Conservation (phyloP, 2,797 vertebrate genomes). For the Helarctos malayanus region DNA sequence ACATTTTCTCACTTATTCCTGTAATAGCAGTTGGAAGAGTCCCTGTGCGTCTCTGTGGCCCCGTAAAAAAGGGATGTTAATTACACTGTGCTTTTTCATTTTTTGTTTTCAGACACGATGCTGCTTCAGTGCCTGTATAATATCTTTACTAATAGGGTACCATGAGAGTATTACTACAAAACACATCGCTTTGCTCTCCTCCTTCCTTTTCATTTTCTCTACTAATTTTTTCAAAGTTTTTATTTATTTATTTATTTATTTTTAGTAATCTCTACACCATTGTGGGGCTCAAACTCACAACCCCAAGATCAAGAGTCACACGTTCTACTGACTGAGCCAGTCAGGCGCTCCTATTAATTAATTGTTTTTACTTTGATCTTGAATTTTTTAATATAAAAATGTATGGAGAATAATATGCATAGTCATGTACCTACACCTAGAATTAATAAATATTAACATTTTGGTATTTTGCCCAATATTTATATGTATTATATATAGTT, state of each 20-base stretch:
- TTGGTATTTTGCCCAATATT: conserved; percentile 35
- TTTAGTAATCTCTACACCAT: not conserved
- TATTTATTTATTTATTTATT: not conserved
- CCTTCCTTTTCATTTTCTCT: conserved; percentile 6
- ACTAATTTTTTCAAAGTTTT: not conserved
- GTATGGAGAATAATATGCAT: not conserved
- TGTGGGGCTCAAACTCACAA: not conserved
- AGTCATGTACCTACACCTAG: not conserved
- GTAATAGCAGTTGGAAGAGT: not conserved
- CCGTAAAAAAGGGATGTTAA: not conserved
- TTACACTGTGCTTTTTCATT: not conserved
- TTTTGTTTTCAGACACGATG: not conserved
- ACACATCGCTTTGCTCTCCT: not conserved
- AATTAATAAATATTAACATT: conserved; percentile 34
- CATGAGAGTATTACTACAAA: not conserved
- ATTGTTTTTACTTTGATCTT: conserved; percentile 28
- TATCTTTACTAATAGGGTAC: not conserved
- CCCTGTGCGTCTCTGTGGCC: not conserved
- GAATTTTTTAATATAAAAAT: conserved; percentile 52
- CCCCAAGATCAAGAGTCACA: not conserved
- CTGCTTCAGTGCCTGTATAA: not conserved
- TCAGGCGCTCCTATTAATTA: not conserved
- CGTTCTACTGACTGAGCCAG: not conserved
- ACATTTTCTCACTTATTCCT: not conserved
- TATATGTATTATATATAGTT: not conserved